Evolutionary conservation across 2,797 vertebrate genomes (phyloP), one percentile per base, ranked within the genome.

Genomic region (Xerus rutilus): DNA sequence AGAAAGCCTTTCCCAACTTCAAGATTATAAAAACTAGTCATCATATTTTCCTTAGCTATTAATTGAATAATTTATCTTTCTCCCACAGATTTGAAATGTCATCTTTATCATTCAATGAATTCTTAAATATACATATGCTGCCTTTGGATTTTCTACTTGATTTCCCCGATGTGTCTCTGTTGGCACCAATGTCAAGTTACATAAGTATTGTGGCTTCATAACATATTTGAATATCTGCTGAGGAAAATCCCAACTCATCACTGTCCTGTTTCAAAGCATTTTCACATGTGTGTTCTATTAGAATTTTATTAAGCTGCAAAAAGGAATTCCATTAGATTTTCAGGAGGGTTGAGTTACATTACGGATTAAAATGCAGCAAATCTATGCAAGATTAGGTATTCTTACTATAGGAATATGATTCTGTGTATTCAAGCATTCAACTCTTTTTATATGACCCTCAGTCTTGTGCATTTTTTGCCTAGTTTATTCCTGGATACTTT

Each of bases 41-140:
- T 67, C 20, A 7, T 64, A 67, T 93, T 95, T 96, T 91, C 74
- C 83, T 91, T 82, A 57, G 52, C 45, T 95, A 91, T 92, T 96
- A 95, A 94, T 91, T 93, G 88, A 89, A 95, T 91, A 70, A 97
- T 95, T 94, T 97, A 97, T 96, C 95, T 95, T 89, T 93, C 45
- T 88, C 57, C 11, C 78, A 86, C 96, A 97, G 95, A 94, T 94
- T 93, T 90, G 67, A 95, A 95, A 96, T 94, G 86, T 47, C 94
- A 65, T 83, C 85, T 96, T 96, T 97, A 97, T 90, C 95, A 67
- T 79, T 64, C 39, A 57, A 43, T 83, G 86, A 90, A 88, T 76
- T 85, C 88, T 93, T 79, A 96, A 93, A 94, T 95, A 92, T 64
- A 86, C 52, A 81, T 88, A 65, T 32, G 5, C 59, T 96, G 91